Percentiles rank a stretch among this genome's conserved stretches.
Evolutionary conservation across 2,797 vertebrate genomes (phyloP).

Genomic region (Poecilia picta): DNA sequence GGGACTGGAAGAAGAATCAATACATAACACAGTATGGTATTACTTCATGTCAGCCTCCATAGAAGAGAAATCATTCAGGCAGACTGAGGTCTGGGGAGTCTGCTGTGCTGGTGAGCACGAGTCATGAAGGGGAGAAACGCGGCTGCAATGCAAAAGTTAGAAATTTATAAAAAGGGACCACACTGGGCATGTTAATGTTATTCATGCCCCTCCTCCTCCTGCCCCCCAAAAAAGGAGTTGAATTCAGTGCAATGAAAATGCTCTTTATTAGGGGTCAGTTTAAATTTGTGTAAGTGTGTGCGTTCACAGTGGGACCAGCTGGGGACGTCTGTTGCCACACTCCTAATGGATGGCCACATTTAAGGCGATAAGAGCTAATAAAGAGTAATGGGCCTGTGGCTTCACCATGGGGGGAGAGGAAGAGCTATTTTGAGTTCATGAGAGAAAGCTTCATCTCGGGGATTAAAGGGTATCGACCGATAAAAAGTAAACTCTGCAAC

Average conservation of each 20-base stretch:
- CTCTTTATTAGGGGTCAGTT: slow-evolving; percentile 65
- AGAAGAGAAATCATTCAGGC: slow-evolving; percentile 78
- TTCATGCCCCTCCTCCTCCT: slow-evolving; percentile 18
- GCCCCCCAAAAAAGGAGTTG: slow-evolving; percentile 34
- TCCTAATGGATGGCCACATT: slow-evolving; percentile 78
- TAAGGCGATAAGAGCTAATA: slow-evolving; percentile 81
- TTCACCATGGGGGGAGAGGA: slow-evolving; percentile 60
- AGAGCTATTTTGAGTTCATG: slow-evolving; percentile 78
- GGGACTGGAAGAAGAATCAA: slow-evolving; percentile 73
- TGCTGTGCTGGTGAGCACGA: slow-evolving; percentile 50
- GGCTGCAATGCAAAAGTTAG: slow-evolving; percentile 30
- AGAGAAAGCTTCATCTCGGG: slow-evolving; percentile 76
- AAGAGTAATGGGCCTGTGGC: slow-evolving; percentile 77
- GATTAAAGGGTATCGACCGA: slow-evolving; percentile 79
- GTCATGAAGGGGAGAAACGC: slow-evolving; percentile 33
- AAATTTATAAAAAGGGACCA: slow-evolving; percentile 31
- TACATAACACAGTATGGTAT: slow-evolving; percentile 76
- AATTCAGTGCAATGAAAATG: slow-evolving; percentile 62
- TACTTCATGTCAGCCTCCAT: slow-evolving; percentile 75
- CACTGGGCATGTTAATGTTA: slow-evolving; percentile 33
- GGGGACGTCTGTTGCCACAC: slow-evolving; percentile 63
- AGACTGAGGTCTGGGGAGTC: slow-evolving; percentile 65
- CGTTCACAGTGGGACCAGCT: slow-evolving; percentile 44
- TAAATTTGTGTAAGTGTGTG: slow-evolving; percentile 40
- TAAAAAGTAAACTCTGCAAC: slow-evolving; percentile 71